Evolutionary conservation across 2,888 invertebrate genomes (phyloP), one percentile per base, ranked within the genome.

Genomic region (Ormyrus pomaceus): DNA sequence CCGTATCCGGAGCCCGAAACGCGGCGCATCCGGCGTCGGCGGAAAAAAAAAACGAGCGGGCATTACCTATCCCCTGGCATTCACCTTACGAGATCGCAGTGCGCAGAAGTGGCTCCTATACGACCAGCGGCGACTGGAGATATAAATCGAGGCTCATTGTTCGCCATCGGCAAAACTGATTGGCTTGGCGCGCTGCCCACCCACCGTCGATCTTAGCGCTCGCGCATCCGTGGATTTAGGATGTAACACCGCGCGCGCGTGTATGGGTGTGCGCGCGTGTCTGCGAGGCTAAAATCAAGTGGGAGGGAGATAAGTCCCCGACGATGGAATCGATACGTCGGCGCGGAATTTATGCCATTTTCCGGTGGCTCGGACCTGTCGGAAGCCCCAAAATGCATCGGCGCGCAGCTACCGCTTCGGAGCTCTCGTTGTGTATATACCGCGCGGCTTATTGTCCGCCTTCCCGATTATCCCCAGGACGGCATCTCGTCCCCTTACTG

Each of bases 151-250:
- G 56, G 48, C 64, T 69, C 77, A 70, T 77, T 77, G 70, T 77
- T 77, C 70, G 56, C 68, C 68, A 69, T 45, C 68, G 61, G 48
- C 53, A 72, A 77, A 77, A 77, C 72, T 72, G 78, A 78, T 78
- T 78, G 78, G 78, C 55, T 77, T 73, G 73, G 78, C 72, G 50
- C 48, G 13, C 45, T 78, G 73, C 73, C 78, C 78, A 68, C 51
- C 69, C 61, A 46, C 34, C 72, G 61, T 53, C 68, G 75, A 56
- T 78, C 66, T 72, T 68, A 78, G 64, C 50, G 34, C 68, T 34
- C 34, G 11, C 56, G 11, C 55, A 76, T 62, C 19, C 62, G 11
- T 34, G 34, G 34, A 72, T 72, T 55, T 62, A 13, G 72, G 62
- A 72, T 76, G 46, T 69, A 76, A 53, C 59, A 34, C 34, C 4